Evolutionary conservation across 2,888 invertebrate genomes (phyloP), one percentile per base, ranked within the genome.

Genomic region (Cheilosia soror): DNA sequence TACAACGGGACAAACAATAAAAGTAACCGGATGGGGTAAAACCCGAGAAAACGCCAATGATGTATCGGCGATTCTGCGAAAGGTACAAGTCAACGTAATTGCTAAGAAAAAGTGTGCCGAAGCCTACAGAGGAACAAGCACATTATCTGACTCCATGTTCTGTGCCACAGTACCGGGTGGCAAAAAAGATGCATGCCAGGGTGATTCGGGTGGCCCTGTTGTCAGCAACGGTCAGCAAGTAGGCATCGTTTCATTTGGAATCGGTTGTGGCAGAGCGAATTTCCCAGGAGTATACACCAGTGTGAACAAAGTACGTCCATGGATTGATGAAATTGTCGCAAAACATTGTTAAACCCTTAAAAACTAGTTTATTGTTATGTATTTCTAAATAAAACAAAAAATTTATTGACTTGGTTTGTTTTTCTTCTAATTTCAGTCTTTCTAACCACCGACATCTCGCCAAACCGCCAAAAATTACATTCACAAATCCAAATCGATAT

Each of bases 231-330:
- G 89, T 1, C 87, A 89, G 66, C 87, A 92, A 87, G 88, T 92
- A 95, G 96, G 96, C 29, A 93, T 97, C n/a, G 96, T 96, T 0
- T 96, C 96, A 0, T 91, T 89, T 89, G 91, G 91, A 1, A 62
- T 89, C 20, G 91, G 91, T 11, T 92, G 91, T 77, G 92, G 88
- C 5, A 87, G 89, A 87, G 94, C 94, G 0, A 94, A 95, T 88
- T 95, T 93, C 88, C 96, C 97, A 0, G 97, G 97, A 0, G 96
- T 97, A 5, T 97, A 97, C 91, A 94, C 95, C 0, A 93, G 96
- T 83, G 96, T 96, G n/a, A 88, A 63, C 4, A 11, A 29, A 47
- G 31, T 76, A 0, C 81, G 65, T 11, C 51, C 66, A 13, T 81
- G 76, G 72, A 85, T 81, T 27, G 75, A 84, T 4, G 9, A 15